Evolutionary conservation across 23 tunicate species (phyloP), one percentile per base, ranked within the genome.

Genomic region (Styela clava): DNA sequence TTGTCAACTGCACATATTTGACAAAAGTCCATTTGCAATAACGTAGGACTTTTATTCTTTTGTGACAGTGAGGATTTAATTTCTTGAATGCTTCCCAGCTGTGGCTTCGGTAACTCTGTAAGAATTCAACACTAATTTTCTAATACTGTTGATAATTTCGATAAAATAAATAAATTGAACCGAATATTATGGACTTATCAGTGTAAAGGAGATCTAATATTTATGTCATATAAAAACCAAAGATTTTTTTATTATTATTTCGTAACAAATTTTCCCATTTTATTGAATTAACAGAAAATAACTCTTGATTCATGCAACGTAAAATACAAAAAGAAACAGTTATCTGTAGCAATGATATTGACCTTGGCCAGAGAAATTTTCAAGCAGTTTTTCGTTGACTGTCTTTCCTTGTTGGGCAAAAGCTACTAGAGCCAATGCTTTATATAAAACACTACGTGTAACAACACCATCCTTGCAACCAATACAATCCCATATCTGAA

Each of bases 341-440:
- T n/a, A n/a, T n/a, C n/a, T n/a, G n/a, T n/a, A n/a, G n/a, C n/a
- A n/a, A n/a, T n/a, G n/a, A n/a, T n/a, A n/a, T n/a, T n/a, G n/a
- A 88, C 98, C 98, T 79, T 84, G 84, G 23, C 98, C 98, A 12
- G 93, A 81, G 76, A 87, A 93, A 52, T 87, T 93, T 34, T 87
- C 93, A 23, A 93, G 77, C 2, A 93, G 78, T 78, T 93, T 93
- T 63, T 83, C 86, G 61, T 72, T 88, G 30, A 93, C 78, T 0
- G 83, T 74, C 69, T 93, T 93, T 34, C 93, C 98, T 65, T 88
- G 92, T 63, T 93, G 98, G 16, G 92, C 98, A 68, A 84, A 93
- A 12, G 98, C 98, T 32, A 93, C 83, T 64, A 93, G 64, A 28
- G 98, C 93, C 22, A 93, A 63, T 25, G 93, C 86, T 76, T 93